Base-by-base conservation (phyloP, 2,113 vertebrate genomes). In the Tretioscincus oriximinensis region DNA sequence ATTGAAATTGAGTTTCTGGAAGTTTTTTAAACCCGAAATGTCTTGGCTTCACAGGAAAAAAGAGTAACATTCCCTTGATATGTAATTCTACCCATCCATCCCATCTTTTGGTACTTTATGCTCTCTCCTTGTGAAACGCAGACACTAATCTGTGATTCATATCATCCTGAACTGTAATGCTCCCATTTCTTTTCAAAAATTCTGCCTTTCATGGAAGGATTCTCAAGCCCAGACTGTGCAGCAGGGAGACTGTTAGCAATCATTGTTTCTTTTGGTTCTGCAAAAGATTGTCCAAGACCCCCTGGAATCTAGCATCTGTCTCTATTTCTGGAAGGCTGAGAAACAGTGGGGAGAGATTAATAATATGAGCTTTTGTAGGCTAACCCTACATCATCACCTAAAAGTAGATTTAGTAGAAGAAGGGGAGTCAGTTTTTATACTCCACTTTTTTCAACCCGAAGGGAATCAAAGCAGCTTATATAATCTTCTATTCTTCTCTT, bases 241-340 rank as follows among this genome's bases (percentile, higher is more conserved):
- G 16, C 47, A n/a, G 67, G 68, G 28, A 22, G 47, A 47, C 5
- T 7, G 18, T 45, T 11, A 47, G 26, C 54, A 28, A 26, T 21
- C 35, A 22, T 80, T 51, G 54, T 66, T 47, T 47, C 29, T 5
- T 41, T 21, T 28, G 24, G 28, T n/a, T 79, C 31, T 54, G 31
- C 51, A 7, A 60, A 29, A 20, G 78, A 35, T 68, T 0, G 80
- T 45, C 79, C 65, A 81, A 79, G 77, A 49, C 60, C 79, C 54
- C 47, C 60, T 82, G 61, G 85, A 70, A 84, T 63, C 69, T 22
- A n/a, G 74, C 76, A 78, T 65, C 2, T 4, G 78, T 65, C 54
- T 79, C 80, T 70, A 77, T 86, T 90, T 90, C 88, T 85, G 6
- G 12, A 45, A 77, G 69, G 65, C 60, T 87, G 83, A 90, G 86